Conservation (phyloP, 2,113 vertebrate genomes). For the Sisor rabdophorus region DNA sequence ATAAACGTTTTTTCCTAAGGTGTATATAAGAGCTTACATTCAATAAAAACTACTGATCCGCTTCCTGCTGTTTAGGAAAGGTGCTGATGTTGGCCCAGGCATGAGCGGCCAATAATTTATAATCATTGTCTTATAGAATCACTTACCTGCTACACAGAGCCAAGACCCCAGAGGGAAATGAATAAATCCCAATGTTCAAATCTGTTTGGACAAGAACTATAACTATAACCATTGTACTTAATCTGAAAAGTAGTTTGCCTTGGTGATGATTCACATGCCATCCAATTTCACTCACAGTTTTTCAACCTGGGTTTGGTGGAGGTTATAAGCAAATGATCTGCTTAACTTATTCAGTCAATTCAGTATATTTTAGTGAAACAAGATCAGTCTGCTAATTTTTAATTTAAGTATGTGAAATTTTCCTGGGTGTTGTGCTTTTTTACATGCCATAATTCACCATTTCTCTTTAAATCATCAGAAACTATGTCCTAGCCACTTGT, state of each 20-base stretch:
- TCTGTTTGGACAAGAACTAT: not conserved
- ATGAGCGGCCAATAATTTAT: slow-evolving; percentile 61
- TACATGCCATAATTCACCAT: no score
- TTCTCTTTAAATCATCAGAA: not conserved
- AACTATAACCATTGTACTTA: not conserved
- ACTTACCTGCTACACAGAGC: slow-evolving; percentile 41
- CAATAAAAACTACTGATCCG: slow-evolving; percentile 15
- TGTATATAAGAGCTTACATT: not conserved
- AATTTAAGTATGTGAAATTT: not conserved
- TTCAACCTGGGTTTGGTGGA: not conserved
- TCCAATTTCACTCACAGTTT: not conserved
- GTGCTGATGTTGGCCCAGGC: slow-evolving; percentile 61
- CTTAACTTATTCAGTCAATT: not conserved
- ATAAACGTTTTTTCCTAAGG: no score
- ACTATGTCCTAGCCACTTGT: no score
- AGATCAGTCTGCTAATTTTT: not conserved
- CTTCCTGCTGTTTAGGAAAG: slow-evolving; percentile 41
- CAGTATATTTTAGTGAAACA: not conserved
- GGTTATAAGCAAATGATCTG: not conserved
- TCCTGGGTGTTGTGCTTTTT: no score
- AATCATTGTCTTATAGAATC: slow-evolving; percentile 53
- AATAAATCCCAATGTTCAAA: not conserved
- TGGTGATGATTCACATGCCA: not conserved
- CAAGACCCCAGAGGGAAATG: not conserved
- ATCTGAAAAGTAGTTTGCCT: not conserved